These are phyloP conservation scores for Petromus typicus DNA, from an alignment of 2,113 vertebrate genomes.

Conservation along the genomic window DNA sequence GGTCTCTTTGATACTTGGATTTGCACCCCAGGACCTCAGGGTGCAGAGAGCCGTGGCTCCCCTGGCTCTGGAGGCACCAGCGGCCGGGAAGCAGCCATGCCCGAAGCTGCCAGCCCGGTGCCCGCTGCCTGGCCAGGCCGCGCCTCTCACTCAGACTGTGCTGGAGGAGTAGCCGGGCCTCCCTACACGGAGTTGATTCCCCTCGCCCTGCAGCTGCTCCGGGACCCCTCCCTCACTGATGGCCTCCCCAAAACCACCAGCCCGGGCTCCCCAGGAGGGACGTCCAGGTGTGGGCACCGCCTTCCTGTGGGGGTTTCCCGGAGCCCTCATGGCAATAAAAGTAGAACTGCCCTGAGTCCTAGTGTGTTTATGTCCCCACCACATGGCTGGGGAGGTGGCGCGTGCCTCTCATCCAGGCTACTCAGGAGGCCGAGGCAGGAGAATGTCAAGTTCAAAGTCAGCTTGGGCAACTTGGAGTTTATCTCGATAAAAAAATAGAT, in stretches of 20 bases:
- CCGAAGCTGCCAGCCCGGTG: not conserved
- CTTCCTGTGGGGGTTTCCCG: not conserved
- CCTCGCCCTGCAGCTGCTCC: not conserved
- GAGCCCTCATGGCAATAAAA: slow-evolving; percentile 70
- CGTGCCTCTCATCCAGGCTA: accelerated
- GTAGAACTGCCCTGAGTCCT: not conserved
- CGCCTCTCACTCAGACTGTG: not conserved
- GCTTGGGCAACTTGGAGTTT: not conserved
- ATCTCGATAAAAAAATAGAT: not conserved
- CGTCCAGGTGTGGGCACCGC: not conserved
- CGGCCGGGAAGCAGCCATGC: not conserved
- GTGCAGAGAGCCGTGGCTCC: not conserved
- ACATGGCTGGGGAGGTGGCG: not conserved
- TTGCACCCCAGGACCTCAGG: not conserved
- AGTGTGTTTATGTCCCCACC: not conserved
- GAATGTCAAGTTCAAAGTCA: not conserved
- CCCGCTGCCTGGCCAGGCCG: not conserved
- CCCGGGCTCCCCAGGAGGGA: not conserved
- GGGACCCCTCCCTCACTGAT: not conserved
- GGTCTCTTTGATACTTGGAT: not conserved
- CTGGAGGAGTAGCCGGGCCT: not conserved
- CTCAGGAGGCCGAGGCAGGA: not conserved
- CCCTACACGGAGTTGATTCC: not conserved
- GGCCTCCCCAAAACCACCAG: not conserved
- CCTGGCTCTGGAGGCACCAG: not conserved